phyloP scores from a whole-genome alignment of 2,113 vertebrate species.

The Spilogale gracilis region DNA sequence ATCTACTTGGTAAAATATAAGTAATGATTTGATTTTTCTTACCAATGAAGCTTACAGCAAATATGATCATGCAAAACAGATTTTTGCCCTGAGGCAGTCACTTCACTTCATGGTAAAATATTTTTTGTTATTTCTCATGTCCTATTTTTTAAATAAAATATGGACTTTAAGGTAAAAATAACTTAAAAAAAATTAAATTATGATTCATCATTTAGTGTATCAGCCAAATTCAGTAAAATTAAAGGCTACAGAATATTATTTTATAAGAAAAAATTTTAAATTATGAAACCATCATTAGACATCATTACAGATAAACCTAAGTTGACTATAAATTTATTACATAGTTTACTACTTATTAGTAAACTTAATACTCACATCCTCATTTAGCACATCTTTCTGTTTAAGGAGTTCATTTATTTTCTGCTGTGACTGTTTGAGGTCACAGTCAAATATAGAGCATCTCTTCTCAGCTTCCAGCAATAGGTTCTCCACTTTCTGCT shows the following conservation, averaged over 20 bases:
- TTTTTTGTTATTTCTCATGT: not conserved
- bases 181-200: not conserved
- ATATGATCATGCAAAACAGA: not conserved
- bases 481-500: conserved; percentile 95
- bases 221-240: conserved; percentile 5
- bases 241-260: not conserved
- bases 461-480: conserved; percentile 97
- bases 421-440: conserved; percentile 97
- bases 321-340: not conserved
- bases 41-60: conserved; percentile 44
- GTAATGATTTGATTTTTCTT: not conserved
- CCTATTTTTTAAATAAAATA: conserved; percentile 63
- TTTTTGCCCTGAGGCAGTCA: conserved; percentile 14
- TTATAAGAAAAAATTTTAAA: not conserved
- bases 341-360: not conserved
- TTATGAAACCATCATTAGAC: not conserved
- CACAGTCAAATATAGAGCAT: conserved; percentile 97
- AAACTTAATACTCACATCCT: conserved; percentile 91
- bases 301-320: conserved; percentile 24
- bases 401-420: conserved; percentile 95
- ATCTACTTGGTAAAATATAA: conserved; percentile 29
- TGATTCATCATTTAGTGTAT: conserved; percentile 19
- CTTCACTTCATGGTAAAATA: conserved; percentile 41
- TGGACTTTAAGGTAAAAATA: conserved; percentile 24
- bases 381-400: conserved; percentile 95